phyloP scores from a whole-genome alignment of 2,113 vertebrate genomes.

The Motacilla tschutschensis region DNA sequence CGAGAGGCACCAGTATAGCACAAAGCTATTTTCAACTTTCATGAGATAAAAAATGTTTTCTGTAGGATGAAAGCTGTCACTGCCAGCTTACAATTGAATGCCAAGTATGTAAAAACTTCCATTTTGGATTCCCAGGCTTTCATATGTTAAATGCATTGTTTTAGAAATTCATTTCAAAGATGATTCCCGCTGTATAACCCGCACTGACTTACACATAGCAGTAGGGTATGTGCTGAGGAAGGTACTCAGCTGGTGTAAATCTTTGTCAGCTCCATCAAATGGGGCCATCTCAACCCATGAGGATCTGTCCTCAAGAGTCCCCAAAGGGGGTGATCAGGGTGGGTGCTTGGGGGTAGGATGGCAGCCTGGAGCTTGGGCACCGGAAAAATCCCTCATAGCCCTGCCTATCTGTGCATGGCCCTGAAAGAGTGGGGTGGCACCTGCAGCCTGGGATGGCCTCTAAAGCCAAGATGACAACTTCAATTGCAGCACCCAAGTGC shows the following conservation, averaged over 20 bases:
- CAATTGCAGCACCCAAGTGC: not conserved
- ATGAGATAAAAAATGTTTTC: slow-evolving; percentile 64
- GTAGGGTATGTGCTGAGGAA: not conserved
- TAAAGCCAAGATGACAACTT: not conserved
- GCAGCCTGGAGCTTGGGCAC: not conserved
- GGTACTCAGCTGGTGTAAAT: not conserved
- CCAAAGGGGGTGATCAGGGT: rapidly evolving
- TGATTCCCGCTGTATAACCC: not conserved
- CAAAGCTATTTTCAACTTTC: slow-evolving; percentile 71
- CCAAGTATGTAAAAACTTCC: slow-evolving; percentile 56
- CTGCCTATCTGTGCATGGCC: too few relatives aligned
- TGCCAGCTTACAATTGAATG: slow-evolving; percentile 65
- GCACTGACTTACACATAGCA: not conserved
- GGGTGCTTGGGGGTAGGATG: not conserved
- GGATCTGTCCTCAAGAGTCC: not conserved
- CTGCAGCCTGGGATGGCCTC: not conserved
- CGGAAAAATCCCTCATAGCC: not conserved
- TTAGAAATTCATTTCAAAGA: slow-evolving; percentile 43
- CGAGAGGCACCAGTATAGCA: slow-evolving; percentile 45
- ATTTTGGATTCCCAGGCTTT: slow-evolving; percentile 60
- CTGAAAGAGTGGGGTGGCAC: not conserved
- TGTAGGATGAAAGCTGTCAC: slow-evolving; percentile 69
- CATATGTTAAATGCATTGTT: slow-evolving; percentile 68
- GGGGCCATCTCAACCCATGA: not conserved
- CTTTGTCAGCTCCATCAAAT: not conserved